phyloP scores from a whole-genome alignment of 2,113 vertebrate genomes.

The Xyliphius kryptos region DNA sequence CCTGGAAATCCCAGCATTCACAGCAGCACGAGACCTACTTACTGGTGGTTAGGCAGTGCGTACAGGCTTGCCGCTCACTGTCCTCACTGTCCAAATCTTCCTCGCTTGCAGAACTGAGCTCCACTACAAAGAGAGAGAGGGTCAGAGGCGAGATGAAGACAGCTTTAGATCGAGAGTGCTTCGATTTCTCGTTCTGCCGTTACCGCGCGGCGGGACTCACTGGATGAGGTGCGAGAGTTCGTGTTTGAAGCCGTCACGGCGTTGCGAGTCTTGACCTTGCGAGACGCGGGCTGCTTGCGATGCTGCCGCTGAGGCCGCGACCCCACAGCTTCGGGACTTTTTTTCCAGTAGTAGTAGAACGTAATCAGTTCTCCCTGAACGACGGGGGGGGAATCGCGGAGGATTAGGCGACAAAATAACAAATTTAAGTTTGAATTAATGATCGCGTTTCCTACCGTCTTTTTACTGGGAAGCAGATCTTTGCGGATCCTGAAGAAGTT shows the following conservation, averaged over 20 bases:
- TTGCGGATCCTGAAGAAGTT: constrained; percentile 98
- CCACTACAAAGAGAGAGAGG: too few species aligned
- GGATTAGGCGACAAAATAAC: too few species aligned
- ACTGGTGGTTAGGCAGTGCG: constrained; percentile 95
- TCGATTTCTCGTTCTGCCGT: too few species aligned
- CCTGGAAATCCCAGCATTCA: too few species aligned
- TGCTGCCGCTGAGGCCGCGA: constrained; percentile 90
- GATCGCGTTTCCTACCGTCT: constrained; percentile 78
- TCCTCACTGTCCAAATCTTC: too few species aligned
- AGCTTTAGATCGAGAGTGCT: too few species aligned
- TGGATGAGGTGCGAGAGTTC: constrained; percentile 82
- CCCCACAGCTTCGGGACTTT: constrained; percentile 91
- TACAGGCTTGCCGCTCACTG: constrained; percentile 71
- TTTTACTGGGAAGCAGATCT: constrained; percentile 84
- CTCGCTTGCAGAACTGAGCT: too few species aligned
- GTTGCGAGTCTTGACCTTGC: constrained; percentile 95
- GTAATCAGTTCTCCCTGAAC: constrained; percentile 93
- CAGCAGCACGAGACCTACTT: constrained; percentile 42
- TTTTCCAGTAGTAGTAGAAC: constrained; percentile 99
- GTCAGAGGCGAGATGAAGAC: too few species aligned
- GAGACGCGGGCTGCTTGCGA: constrained; percentile 88
- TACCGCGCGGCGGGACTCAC: too few species aligned
- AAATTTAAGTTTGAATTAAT: too few species aligned
- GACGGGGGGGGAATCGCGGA: too few species aligned
- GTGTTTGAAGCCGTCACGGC: constrained; percentile 78